Percentiles rank a stretch among this genome's conserved stretches.
Conservation (phyloP, 2,113 vertebrate species). For the Pimephales promelas region DNA sequence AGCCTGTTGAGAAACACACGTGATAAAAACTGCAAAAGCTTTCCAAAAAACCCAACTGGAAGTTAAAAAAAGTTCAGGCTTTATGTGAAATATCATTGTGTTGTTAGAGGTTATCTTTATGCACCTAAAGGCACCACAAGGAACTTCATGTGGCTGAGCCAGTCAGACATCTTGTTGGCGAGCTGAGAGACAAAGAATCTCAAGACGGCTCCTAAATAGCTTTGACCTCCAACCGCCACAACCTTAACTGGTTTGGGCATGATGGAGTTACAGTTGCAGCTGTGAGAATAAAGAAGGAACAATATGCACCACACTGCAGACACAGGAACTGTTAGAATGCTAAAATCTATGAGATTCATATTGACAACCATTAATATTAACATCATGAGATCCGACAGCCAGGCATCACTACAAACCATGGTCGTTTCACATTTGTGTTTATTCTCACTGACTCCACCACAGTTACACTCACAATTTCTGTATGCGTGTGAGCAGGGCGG, state of each 20-base stretch:
- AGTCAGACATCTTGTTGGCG: conserved; percentile 87
- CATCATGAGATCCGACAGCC: background rate
- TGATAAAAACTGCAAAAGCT: too few species aligned
- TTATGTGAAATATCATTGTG: background rate
- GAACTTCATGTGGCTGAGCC: conserved; percentile 88
- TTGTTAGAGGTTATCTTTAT: conserved; percentile 25
- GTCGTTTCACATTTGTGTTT: background rate
- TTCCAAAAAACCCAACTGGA: too few species aligned
- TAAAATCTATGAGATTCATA: background rate
- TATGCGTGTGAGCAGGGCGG: conserved; percentile 85
- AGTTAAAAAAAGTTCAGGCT: too few species aligned
- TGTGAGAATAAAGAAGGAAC: conserved; percentile 49
- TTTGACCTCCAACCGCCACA: conserved; percentile 84
- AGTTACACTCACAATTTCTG: conserved; percentile 86
- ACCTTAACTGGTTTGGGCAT: conserved; percentile 88
- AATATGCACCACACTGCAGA: background rate
- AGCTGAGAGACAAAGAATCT: conserved; percentile 88
- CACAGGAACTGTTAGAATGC: background rate
- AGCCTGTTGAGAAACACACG: conserved; percentile 64
- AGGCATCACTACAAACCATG: background rate
- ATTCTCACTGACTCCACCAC: background rate
- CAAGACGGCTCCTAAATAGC: conserved; percentile 86
- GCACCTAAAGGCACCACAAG: conserved; percentile 87
- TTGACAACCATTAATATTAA: background rate
- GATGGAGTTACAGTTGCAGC: conserved; percentile 90